These are phyloP conservation scores for Chloroclystis v-ata DNA, from an alignment of 2,888 invertebrate species.

Conservation along the genomic window DNA sequence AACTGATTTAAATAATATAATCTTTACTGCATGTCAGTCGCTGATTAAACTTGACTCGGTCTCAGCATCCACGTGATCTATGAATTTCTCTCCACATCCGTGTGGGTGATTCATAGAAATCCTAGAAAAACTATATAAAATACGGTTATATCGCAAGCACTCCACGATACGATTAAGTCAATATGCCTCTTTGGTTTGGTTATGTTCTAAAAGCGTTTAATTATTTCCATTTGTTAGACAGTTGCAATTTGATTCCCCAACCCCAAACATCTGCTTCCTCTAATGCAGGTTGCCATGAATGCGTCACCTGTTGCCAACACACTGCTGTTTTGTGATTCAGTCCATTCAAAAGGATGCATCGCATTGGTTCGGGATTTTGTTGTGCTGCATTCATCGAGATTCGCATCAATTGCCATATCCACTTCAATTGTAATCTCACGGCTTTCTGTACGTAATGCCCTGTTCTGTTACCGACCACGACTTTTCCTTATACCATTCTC, in stretches of 20 bases:
- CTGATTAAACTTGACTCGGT: not conserved
- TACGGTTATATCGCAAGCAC: no score
- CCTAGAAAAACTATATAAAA: no score
- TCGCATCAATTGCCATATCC: conserved; percentile 15
- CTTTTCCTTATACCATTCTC: not conserved
- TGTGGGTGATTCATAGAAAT: conserved; percentile 1
- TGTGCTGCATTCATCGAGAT: conserved; percentile 31
- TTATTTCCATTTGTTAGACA: conserved; percentile 4
- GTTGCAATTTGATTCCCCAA: conserved; percentile 6
- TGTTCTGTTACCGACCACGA: conserved; percentile 10
- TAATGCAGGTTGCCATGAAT: conserved; percentile 35
- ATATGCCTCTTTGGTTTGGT: not conserved
- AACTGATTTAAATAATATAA: conserved; percentile 23
- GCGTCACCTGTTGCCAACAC: conserved; percentile 55
- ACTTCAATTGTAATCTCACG: conserved; percentile 9
- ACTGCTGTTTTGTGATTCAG: conserved; percentile 54
- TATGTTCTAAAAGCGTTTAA: not conserved
- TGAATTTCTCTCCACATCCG: conserved; percentile 4
- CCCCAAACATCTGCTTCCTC: conserved; percentile 16
- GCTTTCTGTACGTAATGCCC: conserved; percentile 10
- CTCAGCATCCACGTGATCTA: conserved; percentile 1
- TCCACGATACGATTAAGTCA: no score
- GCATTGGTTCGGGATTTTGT: conserved; percentile 15
- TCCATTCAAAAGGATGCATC: conserved; percentile 37
- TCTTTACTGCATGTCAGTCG: not conserved